Evolutionary conservation across 2,113 vertebrate genomes (phyloP), one percentile per base, ranked within the genome.

Genomic region (Andinoacara biseriatus): DNA sequence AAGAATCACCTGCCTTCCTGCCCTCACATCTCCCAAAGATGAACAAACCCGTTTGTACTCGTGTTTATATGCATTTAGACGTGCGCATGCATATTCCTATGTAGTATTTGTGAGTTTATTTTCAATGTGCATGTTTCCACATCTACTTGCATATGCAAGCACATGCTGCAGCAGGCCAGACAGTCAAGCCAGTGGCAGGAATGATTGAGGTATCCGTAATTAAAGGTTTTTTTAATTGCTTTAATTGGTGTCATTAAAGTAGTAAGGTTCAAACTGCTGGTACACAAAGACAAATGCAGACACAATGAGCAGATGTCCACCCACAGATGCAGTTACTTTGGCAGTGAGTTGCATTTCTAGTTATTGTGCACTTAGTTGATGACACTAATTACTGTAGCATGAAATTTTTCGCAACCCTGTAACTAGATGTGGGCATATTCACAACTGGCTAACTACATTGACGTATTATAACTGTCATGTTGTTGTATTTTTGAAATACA

Each of bases 141-240:
- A 15, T 38, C 65, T 1, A 2, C 58, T 63, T 52, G 20, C 40
- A 7, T n/a, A 8, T 63, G 22, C 40, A n/a, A 4, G 40, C 18
- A 20, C 26, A 38, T 59, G 31, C 56, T n/a, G 26, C 0, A 20
- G 3, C 5, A 54, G 76, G 81, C 82, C 60, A 89, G 61, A 59
- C 61, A 40, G 83, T 13, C 67, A 69, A 29, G 67, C 72, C 72
- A 62, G 58, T 74, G 59, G 58, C 43, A 58, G 56, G 43, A 31
- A 22, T 84, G 86, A 79, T 76, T 75, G 52, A 85, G 26, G 80
- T 59, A 74, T 58, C 58, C n/a, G 57, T 87, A 78, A 91, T 91
- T 87, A 93, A 89, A 84, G 78, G 5, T 0, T 33, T 78, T 90
- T 38, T 87, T 74, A 83, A 81, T 90, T 74, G 72, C 58, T 90